Conservation (phyloP, 2,113 vertebrate species). For the Erpornis zantholeuca region DNA sequence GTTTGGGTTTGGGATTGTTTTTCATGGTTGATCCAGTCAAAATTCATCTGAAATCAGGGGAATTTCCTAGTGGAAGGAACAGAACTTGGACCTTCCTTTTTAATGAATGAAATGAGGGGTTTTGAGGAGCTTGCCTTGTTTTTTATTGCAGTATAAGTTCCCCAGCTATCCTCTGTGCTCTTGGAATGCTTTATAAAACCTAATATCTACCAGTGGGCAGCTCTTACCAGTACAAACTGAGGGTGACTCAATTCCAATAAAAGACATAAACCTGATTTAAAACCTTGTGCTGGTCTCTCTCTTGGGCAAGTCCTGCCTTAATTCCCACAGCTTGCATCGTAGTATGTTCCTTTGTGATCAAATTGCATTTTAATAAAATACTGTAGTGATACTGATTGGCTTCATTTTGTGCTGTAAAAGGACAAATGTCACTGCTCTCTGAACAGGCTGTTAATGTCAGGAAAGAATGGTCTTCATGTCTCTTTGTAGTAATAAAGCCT, state of each 20-base stretch:
- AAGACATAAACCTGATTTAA: background rate
- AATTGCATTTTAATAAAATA: background rate
- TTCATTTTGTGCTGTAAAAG: background rate
- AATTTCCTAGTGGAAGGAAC: background rate
- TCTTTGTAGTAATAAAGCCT: background rate
- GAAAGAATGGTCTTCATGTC: background rate
- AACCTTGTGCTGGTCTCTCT: background rate
- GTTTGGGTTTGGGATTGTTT: background rate
- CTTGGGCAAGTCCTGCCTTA: background rate
- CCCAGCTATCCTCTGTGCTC: background rate
- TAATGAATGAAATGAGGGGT: background rate
- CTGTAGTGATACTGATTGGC: background rate
- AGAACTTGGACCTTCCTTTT: background rate
- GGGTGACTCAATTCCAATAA: background rate
- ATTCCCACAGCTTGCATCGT: background rate
- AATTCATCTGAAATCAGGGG: background rate
- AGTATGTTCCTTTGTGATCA: background rate
- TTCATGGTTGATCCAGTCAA: background rate
- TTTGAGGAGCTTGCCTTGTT: background rate
- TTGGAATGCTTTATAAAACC: background rate
- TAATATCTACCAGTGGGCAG: background rate
- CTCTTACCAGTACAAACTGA: background rate
- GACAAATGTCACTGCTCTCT: background rate
- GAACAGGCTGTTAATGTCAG: background rate
- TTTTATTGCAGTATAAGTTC: background rate